Evolutionary conservation across 2,888 invertebrate genomes (phyloP).

Genomic region (Troilus luridus): DNA sequence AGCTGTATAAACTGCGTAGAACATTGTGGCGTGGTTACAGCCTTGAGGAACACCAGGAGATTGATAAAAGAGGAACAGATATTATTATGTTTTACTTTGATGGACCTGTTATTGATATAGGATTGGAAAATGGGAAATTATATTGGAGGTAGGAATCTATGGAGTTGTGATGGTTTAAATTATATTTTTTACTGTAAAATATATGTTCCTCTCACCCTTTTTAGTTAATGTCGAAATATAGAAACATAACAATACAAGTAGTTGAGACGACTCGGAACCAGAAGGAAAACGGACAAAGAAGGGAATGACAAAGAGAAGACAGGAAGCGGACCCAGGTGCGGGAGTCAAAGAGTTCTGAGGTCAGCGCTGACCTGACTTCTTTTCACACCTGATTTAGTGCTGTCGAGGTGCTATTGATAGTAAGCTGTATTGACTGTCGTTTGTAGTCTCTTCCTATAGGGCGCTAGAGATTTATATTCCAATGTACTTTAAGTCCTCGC

Average conservation of each 20-base stretch:
- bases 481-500: background rate
- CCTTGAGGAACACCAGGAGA: too few relatives aligned
- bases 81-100: too few relatives aligned
- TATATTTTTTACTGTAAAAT: too few relatives aligned
- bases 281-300: background rate
- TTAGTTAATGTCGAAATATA: background rate
- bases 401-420: background rate
- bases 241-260: background rate
- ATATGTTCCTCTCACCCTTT: too few relatives aligned
- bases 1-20: too few relatives aligned
- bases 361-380: background rate
- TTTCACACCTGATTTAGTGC: background rate
- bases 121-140: too few relatives aligned
- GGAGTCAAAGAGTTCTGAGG: background rate
- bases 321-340: background rate
- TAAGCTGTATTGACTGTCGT: background rate
- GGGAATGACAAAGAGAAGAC: background rate
- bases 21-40: too few relatives aligned
- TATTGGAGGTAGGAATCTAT: too few relatives aligned
- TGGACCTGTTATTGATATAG: too few relatives aligned
- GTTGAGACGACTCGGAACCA: background rate
- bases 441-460: background rate
- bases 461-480: background rate
- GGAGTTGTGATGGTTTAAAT: too few relatives aligned
- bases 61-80: too few relatives aligned